Base-by-base conservation (phyloP, 2,888 invertebrate species). In the Drosophila limbata region DNA sequence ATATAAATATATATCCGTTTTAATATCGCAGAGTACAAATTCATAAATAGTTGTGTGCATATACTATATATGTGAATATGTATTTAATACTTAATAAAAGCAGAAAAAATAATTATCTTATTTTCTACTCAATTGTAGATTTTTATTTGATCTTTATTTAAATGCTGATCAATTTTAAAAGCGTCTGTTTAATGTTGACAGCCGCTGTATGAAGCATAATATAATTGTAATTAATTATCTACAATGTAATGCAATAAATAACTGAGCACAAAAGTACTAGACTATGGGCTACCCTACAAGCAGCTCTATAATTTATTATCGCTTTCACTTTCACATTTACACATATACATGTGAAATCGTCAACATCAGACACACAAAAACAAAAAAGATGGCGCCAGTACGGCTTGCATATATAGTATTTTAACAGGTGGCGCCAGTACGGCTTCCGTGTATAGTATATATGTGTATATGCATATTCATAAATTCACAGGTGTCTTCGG, bases 1-100 rank as follows among this genome's bases (percentile, higher is more conserved):
- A 25, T 17, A 48, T 56, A 45, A 37, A 60, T 59, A 68, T 62
- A 69, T 25, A 59, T 47, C 40, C 31, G 53, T 63, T 59, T 60
- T 33, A 53, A 47, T 31, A 57, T 35, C 47, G 35, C 57, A 37
- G 45, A 45, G 44, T 47, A 53, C 28, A 55, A 42, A 62, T 52
- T 47, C 59, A 65, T 44, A 68, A 35, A 45, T 55, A 53, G 42
- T 40, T 66, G 35, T 45, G 57, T 67, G 55, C 39, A 25, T 56
- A 59, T 51, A 51, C 28, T 57, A 57, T 10, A 57, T 37, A 56
- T 50, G 48, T 42, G 21, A 15, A 28, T 60, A 31, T 60, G 39
- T 53, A 44, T 52, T 62, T 35, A 51, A 60, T 48, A 42, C 33
- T 48, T 44, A n/a, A 55, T 55, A 51, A 48, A 50, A 50, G 9